A percentile compares a stretch with the other conserved stretches of the same genome.
Evolutionary conservation across 2,113 vertebrate species (phyloP).

Genomic region (Stegostoma tigrinum): DNA sequence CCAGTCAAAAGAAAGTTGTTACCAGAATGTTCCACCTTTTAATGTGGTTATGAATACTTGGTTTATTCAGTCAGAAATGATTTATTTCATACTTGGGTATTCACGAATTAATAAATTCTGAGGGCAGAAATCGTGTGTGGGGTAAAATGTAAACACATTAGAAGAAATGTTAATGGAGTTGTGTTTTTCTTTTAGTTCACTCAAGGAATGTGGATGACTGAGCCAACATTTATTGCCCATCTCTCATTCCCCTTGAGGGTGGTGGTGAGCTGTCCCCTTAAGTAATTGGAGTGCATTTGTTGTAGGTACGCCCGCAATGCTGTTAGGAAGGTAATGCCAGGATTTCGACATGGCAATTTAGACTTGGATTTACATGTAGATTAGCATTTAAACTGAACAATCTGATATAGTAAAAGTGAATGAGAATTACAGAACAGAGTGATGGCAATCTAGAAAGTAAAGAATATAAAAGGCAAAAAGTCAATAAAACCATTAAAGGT

Average conservation of each 20-base stretch:
- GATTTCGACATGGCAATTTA: too few species aligned
- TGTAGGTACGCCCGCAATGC: too few species aligned
- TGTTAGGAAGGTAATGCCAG: too few species aligned
- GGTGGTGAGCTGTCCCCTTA: too few species aligned
- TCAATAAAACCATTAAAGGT: background rate
- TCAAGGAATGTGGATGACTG: too few species aligned
- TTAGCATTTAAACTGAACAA: background rate
- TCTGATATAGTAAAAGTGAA: background rate
- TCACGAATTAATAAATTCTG: background rate
- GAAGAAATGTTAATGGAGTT: background rate
- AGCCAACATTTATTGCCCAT: too few species aligned
- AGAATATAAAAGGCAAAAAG: background rate
- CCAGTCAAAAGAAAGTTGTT: background rate
- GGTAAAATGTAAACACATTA: background rate
- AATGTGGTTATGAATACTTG: background rate
- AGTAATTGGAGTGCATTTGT: too few species aligned
- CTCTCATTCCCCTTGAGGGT: too few species aligned
- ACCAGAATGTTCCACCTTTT: background rate
- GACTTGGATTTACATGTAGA: too few species aligned
- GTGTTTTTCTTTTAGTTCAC: background rate
- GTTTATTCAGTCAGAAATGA: background rate
- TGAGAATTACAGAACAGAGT: background rate
- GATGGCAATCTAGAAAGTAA: background rate
- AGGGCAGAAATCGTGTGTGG: background rate
- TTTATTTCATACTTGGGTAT: background rate